Conservation (phyloP, 2,888 invertebrate species). For the Pristionchus maxplancki region DNA sequence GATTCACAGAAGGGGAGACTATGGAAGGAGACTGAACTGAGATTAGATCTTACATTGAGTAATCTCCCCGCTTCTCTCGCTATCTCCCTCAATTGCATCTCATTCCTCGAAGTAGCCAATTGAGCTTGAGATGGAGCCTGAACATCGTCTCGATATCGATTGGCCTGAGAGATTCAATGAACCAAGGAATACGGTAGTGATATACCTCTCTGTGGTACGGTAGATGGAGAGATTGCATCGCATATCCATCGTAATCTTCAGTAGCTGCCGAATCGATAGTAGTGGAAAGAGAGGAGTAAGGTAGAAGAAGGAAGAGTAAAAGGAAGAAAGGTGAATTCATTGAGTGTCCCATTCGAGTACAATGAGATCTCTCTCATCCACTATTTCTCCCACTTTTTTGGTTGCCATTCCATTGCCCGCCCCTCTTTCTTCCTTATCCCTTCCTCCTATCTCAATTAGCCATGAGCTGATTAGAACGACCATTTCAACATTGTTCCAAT, state of each 20-base stretch:
- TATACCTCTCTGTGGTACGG: neutral
- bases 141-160: slow-evolving; percentile 49
- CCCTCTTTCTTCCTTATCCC: neutral
- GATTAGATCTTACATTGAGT: slow-evolving; percentile 27
- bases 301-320: neutral
- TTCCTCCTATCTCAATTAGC: neutral
- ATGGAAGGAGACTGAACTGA: neutral
- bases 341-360: neutral
- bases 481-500: slow-evolving; percentile 15
- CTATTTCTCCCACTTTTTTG: neutral
- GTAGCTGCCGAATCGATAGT: neutral
- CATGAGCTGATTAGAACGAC: neutral
- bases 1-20: neutral
- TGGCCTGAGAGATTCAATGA: slow-evolving; percentile 18
- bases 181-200: neutral
- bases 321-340: slow-evolving; percentile 14
- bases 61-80: slow-evolving; percentile 51
- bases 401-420: neutral
- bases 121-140: neutral
- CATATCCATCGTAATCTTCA: slow-evolving; percentile 46
- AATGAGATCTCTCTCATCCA: slow-evolving; percentile 2
- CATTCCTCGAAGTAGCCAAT: slow-evolving; percentile 1
- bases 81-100: slow-evolving; percentile 43
- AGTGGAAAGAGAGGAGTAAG: neutral
- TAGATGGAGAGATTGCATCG: slow-evolving; percentile 7